Evolutionary conservation across 2,797 vertebrate species (phyloP).

Genomic region (Limosa lapponica): DNA sequence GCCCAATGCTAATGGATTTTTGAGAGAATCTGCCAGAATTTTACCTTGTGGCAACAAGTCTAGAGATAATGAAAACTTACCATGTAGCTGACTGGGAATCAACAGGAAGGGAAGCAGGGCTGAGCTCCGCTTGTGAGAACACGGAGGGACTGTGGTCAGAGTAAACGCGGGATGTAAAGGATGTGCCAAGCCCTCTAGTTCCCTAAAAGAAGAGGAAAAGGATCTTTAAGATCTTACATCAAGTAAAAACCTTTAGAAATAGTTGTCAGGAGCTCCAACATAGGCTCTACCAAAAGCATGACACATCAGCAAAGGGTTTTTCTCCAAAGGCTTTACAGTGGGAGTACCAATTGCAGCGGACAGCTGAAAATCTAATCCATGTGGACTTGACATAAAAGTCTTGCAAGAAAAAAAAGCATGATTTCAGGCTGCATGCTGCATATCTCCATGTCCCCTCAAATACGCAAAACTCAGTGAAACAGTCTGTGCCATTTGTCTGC

Average conservation of each 20-base stretch:
- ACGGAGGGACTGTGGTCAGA: slow-evolving; percentile 56
- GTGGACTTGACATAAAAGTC: neutral
- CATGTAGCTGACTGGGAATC: slow-evolving; percentile 60
- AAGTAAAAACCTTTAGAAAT: neutral
- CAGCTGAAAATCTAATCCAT: neutral
- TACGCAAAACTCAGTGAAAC: rapidly evolving
- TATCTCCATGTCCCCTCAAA: neutral
- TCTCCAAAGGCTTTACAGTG: neutral
- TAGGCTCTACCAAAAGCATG: neutral
- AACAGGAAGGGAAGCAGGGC: slow-evolving; percentile 58
- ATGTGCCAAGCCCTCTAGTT: slow-evolving; percentile 59
- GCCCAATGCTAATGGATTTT: slow-evolving; percentile 66
- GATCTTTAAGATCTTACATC: neutral
- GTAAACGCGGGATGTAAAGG: slow-evolving; percentile 61
- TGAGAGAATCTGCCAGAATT: slow-evolving; percentile 35
- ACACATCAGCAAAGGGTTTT: neutral
- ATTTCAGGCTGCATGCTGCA: neutral
- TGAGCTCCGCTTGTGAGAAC: slow-evolving; percentile 42
- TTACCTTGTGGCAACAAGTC: slow-evolving; percentile 52
- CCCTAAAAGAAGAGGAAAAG: slow-evolving; percentile 37
- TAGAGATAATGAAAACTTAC: slow-evolving; percentile 65
- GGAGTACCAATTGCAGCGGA: neutral
- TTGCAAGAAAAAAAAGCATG: neutral
- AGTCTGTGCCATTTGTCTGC: neutral
- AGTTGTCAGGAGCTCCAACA: neutral